Base-by-base conservation (phyloP, 2,888 invertebrate genomes). In the Drosophila mimica region DNA sequence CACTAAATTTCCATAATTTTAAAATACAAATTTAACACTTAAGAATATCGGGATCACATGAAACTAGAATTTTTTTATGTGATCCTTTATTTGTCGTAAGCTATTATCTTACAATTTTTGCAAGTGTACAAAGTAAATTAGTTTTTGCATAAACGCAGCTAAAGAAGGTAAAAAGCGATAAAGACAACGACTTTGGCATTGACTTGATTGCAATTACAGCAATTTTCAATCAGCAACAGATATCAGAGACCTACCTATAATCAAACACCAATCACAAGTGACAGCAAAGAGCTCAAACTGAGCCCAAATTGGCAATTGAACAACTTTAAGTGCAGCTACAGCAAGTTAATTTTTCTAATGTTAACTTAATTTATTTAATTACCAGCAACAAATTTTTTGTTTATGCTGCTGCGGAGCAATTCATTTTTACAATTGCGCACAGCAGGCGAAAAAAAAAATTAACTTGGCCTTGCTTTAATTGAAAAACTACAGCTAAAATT, bases 151-250 rank as follows among this genome's bases (percentile, higher is more conserved):
- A 56, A 30, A 70, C 48, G 51, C 38, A 52, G 46, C 58, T 43
- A 58, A 70, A 74, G 54, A 64, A 61, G 74, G 74, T 73, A 83
- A 70, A 78, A 72, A 58, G 70, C 86, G 72, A 82, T 82, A 78
- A 71, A 70, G 65, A 59, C 58, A 73, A 76, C 86, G 57, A 74
- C 82, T 83, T 85, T 87, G 88, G 70, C 89, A 86, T 78, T 88
- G 88, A 70, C 66, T 70, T 67, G 68, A 85, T 78, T 74, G 75
- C 70, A 75, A 78, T 70, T 81, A 76, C 76, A 79, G 65, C 69
- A 67, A 65, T 79, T 70, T 71, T 73, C 84, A 88, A 86, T 86
- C 84, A 85, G 33, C 34, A 33, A 52, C 20, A 60, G 59, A 57
- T 74, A 59, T 36, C 56, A 34, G 25, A 54, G 40, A 61, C n/a